A percentile compares a stretch with the other conserved stretches of the same genome.
phyloP scores from a whole-genome alignment of 2,113 vertebrate genomes.

The Pluvialis apricaria region DNA sequence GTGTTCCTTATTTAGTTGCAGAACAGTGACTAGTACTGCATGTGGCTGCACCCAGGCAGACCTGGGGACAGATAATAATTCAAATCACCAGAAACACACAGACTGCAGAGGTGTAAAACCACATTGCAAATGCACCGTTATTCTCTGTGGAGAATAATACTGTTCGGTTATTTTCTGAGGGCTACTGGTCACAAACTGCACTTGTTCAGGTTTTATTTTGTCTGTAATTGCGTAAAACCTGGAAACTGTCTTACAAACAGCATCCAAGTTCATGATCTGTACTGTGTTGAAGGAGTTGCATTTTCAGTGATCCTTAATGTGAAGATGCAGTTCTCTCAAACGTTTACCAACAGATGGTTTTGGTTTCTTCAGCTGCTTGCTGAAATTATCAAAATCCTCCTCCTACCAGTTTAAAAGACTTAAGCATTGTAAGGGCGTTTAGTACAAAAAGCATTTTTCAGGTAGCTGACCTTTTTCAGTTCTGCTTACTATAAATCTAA shows the following conservation, averaged over 20 bases:
- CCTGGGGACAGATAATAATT: background rate
- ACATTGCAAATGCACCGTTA: accelerated
- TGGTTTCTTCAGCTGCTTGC: background rate
- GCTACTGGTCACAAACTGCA: background rate
- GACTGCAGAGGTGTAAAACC: background rate
- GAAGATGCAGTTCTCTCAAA: background rate
- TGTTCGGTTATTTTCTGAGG: background rate
- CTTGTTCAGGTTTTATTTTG: background rate
- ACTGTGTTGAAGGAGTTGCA: background rate
- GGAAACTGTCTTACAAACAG: background rate
- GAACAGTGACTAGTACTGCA: background rate
- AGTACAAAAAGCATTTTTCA: background rate
- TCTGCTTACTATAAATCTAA: background rate
- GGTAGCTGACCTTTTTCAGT: background rate
- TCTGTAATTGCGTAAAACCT: background rate
- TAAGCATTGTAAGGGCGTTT: background rate
- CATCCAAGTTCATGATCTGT: background rate
- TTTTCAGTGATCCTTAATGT: background rate
- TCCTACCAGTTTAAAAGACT: background rate
- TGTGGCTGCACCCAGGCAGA: background rate
- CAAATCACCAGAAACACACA: accelerated
- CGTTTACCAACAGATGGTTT: background rate
- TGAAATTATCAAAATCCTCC: background rate
- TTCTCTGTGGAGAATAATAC: background rate
- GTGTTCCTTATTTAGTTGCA: background rate